phyloP scores from a whole-genome alignment of 2,113 vertebrate genomes.

The Acrocephalus arundinaceus region DNA sequence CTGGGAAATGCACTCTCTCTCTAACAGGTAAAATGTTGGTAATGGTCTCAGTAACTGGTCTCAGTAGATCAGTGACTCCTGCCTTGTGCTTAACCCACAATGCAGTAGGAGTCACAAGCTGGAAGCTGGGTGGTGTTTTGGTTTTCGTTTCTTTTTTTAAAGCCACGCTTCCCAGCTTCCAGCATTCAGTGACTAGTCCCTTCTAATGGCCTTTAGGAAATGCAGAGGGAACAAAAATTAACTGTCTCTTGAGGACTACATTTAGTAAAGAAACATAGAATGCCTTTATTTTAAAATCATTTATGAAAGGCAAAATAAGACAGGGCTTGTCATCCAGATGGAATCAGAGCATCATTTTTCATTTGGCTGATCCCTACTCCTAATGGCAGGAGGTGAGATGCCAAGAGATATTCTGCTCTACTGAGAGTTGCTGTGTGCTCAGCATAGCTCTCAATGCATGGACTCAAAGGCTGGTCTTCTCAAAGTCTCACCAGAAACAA shows the following conservation, averaged over 20 bases:
- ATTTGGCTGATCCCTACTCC: background rate
- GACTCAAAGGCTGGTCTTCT: background rate
- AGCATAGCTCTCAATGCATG: background rate
- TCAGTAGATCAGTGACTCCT: background rate
- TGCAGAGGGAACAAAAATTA: background rate
- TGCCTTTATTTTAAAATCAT: background rate
- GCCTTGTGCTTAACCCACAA: background rate
- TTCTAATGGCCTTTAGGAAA: background rate
- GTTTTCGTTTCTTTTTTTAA: background rate
- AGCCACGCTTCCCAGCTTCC: background rate
- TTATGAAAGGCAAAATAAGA: background rate
- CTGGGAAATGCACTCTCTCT: background rate
- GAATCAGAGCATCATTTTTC: background rate
- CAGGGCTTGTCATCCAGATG: background rate
- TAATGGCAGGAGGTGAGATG: background rate
- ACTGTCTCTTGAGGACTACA: background rate
- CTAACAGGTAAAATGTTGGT: background rate
- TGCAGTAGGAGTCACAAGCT: background rate
- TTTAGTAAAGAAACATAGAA: background rate
- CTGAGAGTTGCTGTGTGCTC: background rate
- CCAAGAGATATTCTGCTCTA: background rate
- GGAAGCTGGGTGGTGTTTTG: background rate
- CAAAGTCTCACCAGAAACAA: background rate
- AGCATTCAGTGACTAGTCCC: background rate
- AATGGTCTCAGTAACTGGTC: background rate